Evolutionary conservation across 2,888 invertebrate genomes (phyloP).

Genomic region (Epinotia brunnichana): DNA sequence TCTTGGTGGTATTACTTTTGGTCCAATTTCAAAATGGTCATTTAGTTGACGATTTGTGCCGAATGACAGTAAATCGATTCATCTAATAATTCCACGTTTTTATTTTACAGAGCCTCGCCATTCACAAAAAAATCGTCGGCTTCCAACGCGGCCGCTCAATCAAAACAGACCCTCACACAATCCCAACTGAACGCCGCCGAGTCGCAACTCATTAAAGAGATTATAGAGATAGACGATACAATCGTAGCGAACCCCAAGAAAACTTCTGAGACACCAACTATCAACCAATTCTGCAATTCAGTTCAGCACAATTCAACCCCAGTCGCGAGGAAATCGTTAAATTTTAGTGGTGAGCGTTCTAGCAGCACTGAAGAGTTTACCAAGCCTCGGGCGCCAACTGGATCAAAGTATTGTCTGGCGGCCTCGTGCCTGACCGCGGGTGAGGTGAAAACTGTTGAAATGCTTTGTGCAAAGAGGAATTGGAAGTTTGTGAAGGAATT

Average conservation of each 20-base stretch:
- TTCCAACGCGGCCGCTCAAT: not conserved
- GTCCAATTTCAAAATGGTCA: too few species aligned
- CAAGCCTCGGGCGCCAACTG: constrained; percentile 46
- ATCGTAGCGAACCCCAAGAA: constrained; percentile 52
- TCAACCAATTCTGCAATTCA: constrained; percentile 69
- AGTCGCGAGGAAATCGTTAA: constrained; percentile 71
- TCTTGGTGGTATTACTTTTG: too few species aligned
- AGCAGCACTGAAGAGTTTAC: constrained; percentile 59
- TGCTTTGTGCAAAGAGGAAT: constrained; percentile 59
- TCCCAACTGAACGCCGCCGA: constrained; percentile 33
- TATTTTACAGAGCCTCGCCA: constrained; percentile 18
- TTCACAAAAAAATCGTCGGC: constrained; percentile 17
- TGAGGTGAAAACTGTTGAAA: constrained; percentile 61
- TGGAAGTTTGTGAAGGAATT: constrained; percentile 71
- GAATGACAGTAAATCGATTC: too few species aligned
- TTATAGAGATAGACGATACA: constrained; percentile 60
- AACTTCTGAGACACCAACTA: constrained; percentile 67
- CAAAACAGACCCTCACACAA: not conserved
- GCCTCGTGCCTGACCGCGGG: constrained; percentile 64
- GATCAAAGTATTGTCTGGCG: constrained; percentile 61
- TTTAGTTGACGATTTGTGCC: too few species aligned
- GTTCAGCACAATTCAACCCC: constrained; percentile 76
- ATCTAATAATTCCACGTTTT: too few species aligned
- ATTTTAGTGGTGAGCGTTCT: constrained; percentile 56
- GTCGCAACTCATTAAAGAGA: constrained; percentile 48